Conservation (phyloP, 2,888 invertebrate genomes). For the Alsophila aescularia region DNA sequence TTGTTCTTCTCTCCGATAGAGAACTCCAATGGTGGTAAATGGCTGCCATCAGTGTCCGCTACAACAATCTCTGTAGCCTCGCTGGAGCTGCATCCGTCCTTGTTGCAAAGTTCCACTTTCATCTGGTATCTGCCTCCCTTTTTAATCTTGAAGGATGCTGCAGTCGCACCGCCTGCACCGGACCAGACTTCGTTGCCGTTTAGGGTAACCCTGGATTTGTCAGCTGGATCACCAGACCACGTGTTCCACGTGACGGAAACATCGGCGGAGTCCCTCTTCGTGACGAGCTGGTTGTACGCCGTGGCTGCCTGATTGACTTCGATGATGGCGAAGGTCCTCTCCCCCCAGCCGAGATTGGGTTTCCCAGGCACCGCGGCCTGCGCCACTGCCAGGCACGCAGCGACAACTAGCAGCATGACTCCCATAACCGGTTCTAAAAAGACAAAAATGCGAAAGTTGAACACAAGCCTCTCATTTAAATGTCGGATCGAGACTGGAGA, state of each 20-base stretch:
- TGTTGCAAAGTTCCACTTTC: constrained; percentile 74
- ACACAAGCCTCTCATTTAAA: constrained; percentile 64
- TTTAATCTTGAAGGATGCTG: constrained; percentile 75
- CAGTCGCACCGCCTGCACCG: constrained; percentile 62
- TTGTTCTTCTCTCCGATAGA: constrained; percentile 73
- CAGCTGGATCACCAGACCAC: constrained; percentile 76
- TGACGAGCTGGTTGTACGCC: constrained; percentile 78
- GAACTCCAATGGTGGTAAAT: constrained; percentile 72
- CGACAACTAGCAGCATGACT: constrained; percentile 58
- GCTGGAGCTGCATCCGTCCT: constrained; percentile 72
- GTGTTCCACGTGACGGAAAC: constrained; percentile 79
- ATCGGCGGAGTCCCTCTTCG: constrained; percentile 68
- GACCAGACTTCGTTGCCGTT: constrained; percentile 72
- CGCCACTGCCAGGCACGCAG: constrained; percentile 52
- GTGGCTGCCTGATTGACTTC: constrained; percentile 81
- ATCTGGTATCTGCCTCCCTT: constrained; percentile 77
- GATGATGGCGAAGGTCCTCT: constrained; percentile 74
- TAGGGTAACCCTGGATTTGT: constrained; percentile 64
- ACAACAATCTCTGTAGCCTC: constrained; percentile 75
- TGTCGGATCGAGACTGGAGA: constrained; percentile 67
- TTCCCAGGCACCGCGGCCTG: constrained; percentile 69
- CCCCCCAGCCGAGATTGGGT: constrained; percentile 77
- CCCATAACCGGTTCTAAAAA: constrained; percentile 75
- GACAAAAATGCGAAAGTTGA: constrained; percentile 61
- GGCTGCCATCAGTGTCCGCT: constrained; percentile 80